phyloP scores from a whole-genome alignment of 2,888 invertebrate species.

The Eucera pruinosa region DNA sequence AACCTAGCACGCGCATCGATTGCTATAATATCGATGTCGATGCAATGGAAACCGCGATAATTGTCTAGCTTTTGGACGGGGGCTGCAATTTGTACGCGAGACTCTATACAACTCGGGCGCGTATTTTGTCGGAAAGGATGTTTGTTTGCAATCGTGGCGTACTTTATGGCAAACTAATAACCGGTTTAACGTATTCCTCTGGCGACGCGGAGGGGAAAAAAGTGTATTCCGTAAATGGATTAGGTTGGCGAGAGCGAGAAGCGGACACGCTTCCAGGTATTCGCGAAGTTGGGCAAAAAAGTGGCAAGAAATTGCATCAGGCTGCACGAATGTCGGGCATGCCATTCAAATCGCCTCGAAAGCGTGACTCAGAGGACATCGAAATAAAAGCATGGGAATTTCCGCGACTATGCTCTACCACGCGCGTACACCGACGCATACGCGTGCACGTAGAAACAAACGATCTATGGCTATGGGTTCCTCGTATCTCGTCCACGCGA shows the following conservation, averaged over 20 bases:
- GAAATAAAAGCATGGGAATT: slow-evolving; percentile 30
- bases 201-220: not conserved
- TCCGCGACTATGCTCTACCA: too few species aligned
- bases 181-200: slow-evolving; percentile 42
- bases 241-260: slow-evolving; percentile 6
- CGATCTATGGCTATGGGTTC: not conserved
- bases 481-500: not conserved
- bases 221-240: slow-evolving; percentile 22
- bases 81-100: too few species aligned
- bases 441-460: too few species aligned
- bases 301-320: slow-evolving; percentile 45
- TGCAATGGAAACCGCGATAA: too few species aligned
- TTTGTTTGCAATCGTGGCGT: slow-evolving; percentile 9
- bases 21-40: too few species aligned
- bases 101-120: too few species aligned
- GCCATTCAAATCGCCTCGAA: slow-evolving; percentile 24
- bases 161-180: slow-evolving; percentile 25
- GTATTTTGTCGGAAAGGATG: slow-evolving; percentile 2
- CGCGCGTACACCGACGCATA: too few species aligned
- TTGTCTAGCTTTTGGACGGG: too few species aligned
- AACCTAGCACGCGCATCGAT: too few species aligned
- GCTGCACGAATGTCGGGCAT: slow-evolving; percentile 28
- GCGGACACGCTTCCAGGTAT: slow-evolving; percentile 25
- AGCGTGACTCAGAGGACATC: slow-evolving; percentile 25
- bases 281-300: slow-evolving; percentile 25